Evolutionary conservation across 2,888 invertebrate genomes (phyloP).

Genomic region (Prosopocoilus inquinatus): DNA sequence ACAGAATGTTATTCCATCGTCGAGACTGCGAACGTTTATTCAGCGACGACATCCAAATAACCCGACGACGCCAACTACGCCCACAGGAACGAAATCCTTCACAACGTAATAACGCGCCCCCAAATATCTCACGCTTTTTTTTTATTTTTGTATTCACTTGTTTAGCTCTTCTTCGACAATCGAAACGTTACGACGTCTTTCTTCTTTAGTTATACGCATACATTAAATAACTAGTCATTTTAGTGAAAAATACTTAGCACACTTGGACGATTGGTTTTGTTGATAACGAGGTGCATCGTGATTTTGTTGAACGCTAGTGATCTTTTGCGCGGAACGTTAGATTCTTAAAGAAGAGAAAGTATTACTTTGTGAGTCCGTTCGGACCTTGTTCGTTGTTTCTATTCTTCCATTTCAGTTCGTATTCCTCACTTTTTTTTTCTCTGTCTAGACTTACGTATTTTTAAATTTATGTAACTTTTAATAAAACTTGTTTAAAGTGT

Average conservation of each 20-base stretch:
- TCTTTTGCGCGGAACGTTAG: too few relatives aligned
- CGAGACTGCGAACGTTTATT: slow-evolving; percentile 48
- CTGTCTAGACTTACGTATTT: slow-evolving; percentile 1
- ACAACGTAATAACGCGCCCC: slow-evolving; percentile 20
- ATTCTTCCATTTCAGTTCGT: not conserved
- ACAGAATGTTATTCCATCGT: slow-evolving; percentile 42
- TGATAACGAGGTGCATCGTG: too few relatives aligned
- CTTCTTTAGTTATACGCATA: not conserved
- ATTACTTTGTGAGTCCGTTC: not conserved
- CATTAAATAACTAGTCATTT: slow-evolving; percentile 19
- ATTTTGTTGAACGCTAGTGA: too few relatives aligned
- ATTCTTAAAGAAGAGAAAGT: not conserved
- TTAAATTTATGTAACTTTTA: slow-evolving; percentile 12
- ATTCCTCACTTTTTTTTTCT: not conserved
- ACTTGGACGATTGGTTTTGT: too few relatives aligned
- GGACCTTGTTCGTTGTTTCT: not conserved
- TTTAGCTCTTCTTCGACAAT: too few relatives aligned
- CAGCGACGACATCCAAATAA: slow-evolving; percentile 47
- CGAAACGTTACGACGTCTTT: too few relatives aligned
- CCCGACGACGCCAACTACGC: slow-evolving; percentile 33
- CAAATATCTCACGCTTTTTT: too few relatives aligned
- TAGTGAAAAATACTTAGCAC: too few relatives aligned
- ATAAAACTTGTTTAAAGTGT: slow-evolving; percentile 22
- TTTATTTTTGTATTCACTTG: slow-evolving; percentile 5
- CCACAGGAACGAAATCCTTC: slow-evolving; percentile 25